A percentile compares a stretch with the other conserved stretches of the same genome.
Evolutionary conservation across 2,888 invertebrate genomes (phyloP).

Genomic region (Entomobrya proxima): DNA sequence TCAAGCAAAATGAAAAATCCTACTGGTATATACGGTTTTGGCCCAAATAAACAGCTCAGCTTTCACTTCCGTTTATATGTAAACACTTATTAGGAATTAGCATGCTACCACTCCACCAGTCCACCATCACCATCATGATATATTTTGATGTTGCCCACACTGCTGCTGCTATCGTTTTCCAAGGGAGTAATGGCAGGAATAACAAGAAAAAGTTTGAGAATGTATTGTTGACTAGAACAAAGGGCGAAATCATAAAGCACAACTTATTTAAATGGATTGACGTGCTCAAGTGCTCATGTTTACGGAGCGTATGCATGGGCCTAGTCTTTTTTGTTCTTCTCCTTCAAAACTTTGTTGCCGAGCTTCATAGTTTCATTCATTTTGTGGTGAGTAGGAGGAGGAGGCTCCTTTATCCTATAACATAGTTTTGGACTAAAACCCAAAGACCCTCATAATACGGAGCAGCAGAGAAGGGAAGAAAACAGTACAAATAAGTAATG

Average conservation of each 20-base stretch:
- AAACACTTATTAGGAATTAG: not conserved
- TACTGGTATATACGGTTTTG: too few species aligned
- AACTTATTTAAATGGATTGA: slow-evolving; percentile 44
- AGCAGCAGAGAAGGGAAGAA: not conserved
- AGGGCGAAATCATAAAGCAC: slow-evolving; percentile 36
- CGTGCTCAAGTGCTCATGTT: slow-evolving; percentile 48
- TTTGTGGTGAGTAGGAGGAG: too few species aligned
- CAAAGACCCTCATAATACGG: not conserved
- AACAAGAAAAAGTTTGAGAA: slow-evolving; percentile 5
- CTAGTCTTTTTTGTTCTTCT: not conserved
- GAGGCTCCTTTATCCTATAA: not conserved
- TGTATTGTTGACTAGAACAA: slow-evolving; percentile 34
- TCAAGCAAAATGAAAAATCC: too few species aligned
- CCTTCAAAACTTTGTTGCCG: not conserved
- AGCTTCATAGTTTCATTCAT: not conserved
- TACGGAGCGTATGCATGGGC: not conserved
- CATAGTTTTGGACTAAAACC: too few species aligned
- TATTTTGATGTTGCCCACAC: not conserved
- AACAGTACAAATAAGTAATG: slow-evolving; percentile 12
- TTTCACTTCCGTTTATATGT: not conserved
- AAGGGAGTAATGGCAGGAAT: not conserved
- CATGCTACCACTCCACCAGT: not conserved
- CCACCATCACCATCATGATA: not conserved
- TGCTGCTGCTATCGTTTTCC: not conserved
- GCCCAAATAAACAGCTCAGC: not conserved